phyloP scores from a whole-genome alignment of 2,113 vertebrate species.

The Lepisosteus osseus region DNA sequence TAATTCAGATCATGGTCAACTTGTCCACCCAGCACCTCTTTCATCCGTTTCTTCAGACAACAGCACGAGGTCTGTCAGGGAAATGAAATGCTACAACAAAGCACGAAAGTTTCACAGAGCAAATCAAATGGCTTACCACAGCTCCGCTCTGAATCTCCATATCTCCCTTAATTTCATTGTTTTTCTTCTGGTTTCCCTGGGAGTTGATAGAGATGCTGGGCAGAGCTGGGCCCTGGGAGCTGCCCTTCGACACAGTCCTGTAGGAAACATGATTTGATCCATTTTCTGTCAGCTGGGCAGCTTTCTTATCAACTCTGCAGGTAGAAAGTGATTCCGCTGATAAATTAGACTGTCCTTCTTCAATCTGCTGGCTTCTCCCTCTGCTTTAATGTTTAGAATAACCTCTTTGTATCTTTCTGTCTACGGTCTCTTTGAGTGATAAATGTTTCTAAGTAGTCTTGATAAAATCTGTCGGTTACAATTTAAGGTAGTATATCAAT shows the following conservation, averaged over 20 bases:
- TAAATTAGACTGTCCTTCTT: slow-evolving; percentile 69
- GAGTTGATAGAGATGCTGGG: slow-evolving; percentile 61
- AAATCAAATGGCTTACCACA: slow-evolving; percentile 65
- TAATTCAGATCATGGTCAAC: too few relatives aligned
- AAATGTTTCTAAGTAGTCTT: slow-evolving; percentile 59
- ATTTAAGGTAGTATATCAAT: slow-evolving; percentile 60
- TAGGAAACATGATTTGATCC: slow-evolving; percentile 75
- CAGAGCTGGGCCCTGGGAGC: slow-evolving; percentile 62
- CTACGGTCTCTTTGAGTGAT: slow-evolving; percentile 58
- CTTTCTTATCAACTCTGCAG: slow-evolving; percentile 79
- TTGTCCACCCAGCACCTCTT: too few relatives aligned
- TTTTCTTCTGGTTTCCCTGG: slow-evolving; percentile 78
- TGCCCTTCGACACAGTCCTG: slow-evolving; percentile 77
- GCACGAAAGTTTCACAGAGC: too few relatives aligned
- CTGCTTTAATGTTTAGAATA: slow-evolving; percentile 58
- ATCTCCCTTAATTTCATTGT: slow-evolving; percentile 67
- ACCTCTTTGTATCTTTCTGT: slow-evolving; percentile 54
- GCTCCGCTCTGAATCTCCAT: slow-evolving; percentile 69
- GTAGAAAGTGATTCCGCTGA: slow-evolving; percentile 71
- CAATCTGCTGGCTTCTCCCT: slow-evolving; percentile 58
- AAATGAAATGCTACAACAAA: too few relatives aligned
- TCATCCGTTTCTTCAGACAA: too few relatives aligned
- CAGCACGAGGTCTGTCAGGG: too few relatives aligned
- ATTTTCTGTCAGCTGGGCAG: slow-evolving; percentile 63
- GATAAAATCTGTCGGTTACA: slow-evolving; percentile 68